Percentiles rank a stretch among this genome's conserved stretches.
phyloP scores from a whole-genome alignment of 1,140 invertebrate genomes.

The Diorhabda sublineata region DNA sequence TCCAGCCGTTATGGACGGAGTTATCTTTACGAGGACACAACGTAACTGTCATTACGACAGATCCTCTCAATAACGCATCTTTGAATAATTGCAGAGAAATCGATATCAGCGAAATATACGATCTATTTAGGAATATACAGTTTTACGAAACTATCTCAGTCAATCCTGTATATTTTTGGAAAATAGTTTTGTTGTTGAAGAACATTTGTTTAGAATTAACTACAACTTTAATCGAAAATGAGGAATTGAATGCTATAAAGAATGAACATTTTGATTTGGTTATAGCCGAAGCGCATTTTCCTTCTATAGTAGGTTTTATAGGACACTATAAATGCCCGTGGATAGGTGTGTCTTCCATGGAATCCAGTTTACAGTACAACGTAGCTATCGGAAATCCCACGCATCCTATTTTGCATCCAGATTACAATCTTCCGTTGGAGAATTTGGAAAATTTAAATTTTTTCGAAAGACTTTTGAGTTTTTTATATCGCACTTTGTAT shows the following conservation, averaged over 20 bases:
- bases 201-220: background rate
- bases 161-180: slow-evolving; percentile 10
- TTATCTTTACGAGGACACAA: slow-evolving; percentile 33
- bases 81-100: slow-evolving; percentile 35
- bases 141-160: slow-evolving; percentile 5
- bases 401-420: slow-evolving; percentile 49
- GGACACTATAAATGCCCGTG: slow-evolving; percentile 37
- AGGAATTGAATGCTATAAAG: background rate
- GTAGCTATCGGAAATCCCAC: slow-evolving; percentile 45
- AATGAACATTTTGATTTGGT: slow-evolving; percentile 39
- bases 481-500: slow-evolving; percentile 16
- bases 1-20: slow-evolving; percentile 42
- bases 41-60: slow-evolving; percentile 32
- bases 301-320: slow-evolving; percentile 32
- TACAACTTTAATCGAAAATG: background rate
- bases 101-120: slow-evolving; percentile 31
- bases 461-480: slow-evolving; percentile 28
- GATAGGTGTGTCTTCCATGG: slow-evolving; percentile 35
- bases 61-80: slow-evolving; percentile 26
- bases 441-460: slow-evolving; percentile 20
- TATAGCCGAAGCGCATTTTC: slow-evolving; percentile 39
- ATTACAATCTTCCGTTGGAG: slow-evolving; percentile 26
- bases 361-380: slow-evolving; percentile 23
- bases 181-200: background rate
- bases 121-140: slow-evolving; percentile 11